Conservation (phyloP, 2,888 invertebrate genomes). For the Nipponacmea schrenckii region DNA sequence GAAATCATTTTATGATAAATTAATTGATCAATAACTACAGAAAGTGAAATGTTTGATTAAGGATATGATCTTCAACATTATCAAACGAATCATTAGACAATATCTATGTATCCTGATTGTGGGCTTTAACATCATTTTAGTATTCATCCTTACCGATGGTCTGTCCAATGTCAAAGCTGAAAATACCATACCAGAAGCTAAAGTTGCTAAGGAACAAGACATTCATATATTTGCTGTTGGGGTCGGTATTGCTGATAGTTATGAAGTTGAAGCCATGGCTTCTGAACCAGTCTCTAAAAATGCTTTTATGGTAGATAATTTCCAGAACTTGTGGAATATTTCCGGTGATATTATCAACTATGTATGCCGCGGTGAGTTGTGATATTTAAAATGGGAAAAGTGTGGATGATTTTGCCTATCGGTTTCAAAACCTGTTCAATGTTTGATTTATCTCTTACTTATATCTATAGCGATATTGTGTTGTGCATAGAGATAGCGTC, state of each 20-base stretch:
- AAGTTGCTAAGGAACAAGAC: constrained; percentile 43
- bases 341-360: constrained; percentile 42
- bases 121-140: constrained; percentile 31
- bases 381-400: neutral
- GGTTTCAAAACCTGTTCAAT: too few species aligned
- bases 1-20: neutral
- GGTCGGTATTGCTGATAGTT: constrained; percentile 45
- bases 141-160: constrained; percentile 62
- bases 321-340: constrained; percentile 45
- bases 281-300: constrained; percentile 45
- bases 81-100: too few species aligned
- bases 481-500: neutral
- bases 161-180: constrained; percentile 56
- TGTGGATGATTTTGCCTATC: too few species aligned
- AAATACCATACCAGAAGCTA: constrained; percentile 53
- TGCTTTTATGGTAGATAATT: constrained; percentile 49
- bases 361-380: constrained; percentile 47
- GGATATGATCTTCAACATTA: too few species aligned
- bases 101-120: too few species aligned
- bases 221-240: constrained; percentile 60
- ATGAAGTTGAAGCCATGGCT: constrained; percentile 51
- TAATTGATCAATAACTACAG: too few species aligned
- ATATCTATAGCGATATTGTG: neutral
- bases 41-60: too few species aligned
- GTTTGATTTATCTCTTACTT: too few species aligned